phyloP scores from a whole-genome alignment of 2,888 invertebrate genomes.

The Dorcus hopei region DNA sequence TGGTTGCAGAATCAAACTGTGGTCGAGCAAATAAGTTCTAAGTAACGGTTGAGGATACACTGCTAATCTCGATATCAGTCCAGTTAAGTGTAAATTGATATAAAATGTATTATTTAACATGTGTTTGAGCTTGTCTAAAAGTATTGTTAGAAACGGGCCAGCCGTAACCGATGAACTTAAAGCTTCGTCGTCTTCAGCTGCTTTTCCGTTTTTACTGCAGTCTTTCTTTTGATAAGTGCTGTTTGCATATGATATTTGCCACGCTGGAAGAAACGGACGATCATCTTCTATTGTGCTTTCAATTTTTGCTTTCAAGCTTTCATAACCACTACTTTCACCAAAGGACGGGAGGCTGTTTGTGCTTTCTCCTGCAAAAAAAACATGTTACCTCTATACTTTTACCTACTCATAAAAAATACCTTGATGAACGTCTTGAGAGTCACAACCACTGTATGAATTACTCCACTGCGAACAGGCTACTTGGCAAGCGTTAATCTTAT shows the following conservation, averaged over 20 bases:
- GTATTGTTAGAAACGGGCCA: constrained; percentile 78
- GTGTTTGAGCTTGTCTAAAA: constrained; percentile 77
- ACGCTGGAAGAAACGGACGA: constrained; percentile 30
- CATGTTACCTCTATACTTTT: not conserved
- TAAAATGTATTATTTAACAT: constrained; percentile 82
- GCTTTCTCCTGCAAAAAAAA: constrained; percentile 34
- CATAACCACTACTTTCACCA: constrained; percentile 77
- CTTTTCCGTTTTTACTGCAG: constrained; percentile 42
- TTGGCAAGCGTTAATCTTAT: constrained; percentile 70
- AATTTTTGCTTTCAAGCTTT: constrained; percentile 63
- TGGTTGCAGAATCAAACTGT: constrained; percentile 81
- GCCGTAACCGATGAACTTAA: constrained; percentile 46
- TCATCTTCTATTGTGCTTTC: constrained; percentile 48
- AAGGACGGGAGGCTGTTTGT: constrained; percentile 65
- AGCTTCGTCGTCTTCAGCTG: constrained; percentile 49
- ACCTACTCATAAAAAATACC: not conserved
- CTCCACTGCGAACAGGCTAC: constrained; percentile 77
- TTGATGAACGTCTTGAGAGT: constrained; percentile 22
- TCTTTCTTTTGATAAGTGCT: constrained; percentile 10
- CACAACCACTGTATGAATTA: constrained; percentile 70
- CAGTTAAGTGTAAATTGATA: constrained; percentile 84
- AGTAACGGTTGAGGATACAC: constrained; percentile 87
- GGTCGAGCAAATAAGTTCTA: constrained; percentile 82
- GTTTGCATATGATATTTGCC: constrained; percentile 39
- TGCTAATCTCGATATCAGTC: constrained; percentile 80